These are phyloP conservation scores for Podiceps cristatus DNA, from an alignment of 2,113 vertebrate genomes.

Conservation along the genomic window DNA sequence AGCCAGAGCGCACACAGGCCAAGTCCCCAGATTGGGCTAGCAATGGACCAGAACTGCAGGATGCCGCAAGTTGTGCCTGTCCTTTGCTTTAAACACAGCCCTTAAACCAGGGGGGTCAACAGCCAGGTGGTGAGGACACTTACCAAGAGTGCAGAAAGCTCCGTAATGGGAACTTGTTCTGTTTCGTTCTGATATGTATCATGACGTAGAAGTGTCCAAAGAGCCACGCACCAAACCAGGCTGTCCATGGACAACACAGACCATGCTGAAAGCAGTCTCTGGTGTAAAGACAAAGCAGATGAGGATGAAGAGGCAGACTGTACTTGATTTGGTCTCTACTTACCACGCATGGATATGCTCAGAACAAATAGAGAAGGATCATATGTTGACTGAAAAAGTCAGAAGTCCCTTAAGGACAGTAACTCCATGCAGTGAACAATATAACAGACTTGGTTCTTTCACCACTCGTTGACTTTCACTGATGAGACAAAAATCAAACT, in stretches of 20 bases:
- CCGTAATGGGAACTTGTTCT: neutral
- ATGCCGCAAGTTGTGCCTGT: neutral
- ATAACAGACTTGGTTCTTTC: neutral
- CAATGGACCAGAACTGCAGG: neutral
- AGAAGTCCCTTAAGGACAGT: slow-evolving; percentile 19
- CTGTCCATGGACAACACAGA: accelerated
- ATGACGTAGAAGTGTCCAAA: neutral
- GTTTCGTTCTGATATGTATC: neutral
- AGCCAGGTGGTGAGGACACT: neutral
- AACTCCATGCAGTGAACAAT: neutral
- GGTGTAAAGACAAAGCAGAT: neutral
- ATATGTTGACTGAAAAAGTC: neutral
- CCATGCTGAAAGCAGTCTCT: accelerated
- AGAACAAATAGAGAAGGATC: neutral
- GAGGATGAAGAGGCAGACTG: neutral
- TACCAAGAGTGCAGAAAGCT: neutral
- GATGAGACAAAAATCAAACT: slow-evolving; percentile 29
- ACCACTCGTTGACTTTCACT: neutral
- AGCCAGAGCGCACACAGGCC: neutral
- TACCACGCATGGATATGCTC: neutral
- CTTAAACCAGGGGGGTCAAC: neutral
- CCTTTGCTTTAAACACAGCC: neutral
- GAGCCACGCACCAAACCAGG: neutral
- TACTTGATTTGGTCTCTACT: neutral
- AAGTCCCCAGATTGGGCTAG: accelerated